Percentiles rank a stretch among this genome's conserved stretches.
These are phyloP conservation scores for Drosophila leonis DNA, from an alignment of 2,888 invertebrate species.

Conservation along the genomic window DNA sequence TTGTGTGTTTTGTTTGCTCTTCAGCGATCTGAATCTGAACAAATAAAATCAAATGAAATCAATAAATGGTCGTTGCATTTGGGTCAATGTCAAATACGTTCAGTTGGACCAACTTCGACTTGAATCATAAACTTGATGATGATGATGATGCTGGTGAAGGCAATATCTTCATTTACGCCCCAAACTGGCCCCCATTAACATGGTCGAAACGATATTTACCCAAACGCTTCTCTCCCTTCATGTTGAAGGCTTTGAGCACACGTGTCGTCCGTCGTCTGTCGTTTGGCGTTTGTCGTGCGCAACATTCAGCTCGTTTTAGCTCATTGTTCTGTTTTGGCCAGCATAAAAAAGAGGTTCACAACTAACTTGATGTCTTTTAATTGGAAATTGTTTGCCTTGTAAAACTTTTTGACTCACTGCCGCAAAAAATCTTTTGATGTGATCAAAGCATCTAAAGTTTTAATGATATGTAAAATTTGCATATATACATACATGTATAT, in stretches of 20 bases:
- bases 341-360: constrained; percentile 37
- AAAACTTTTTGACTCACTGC: constrained; percentile 49
- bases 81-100: constrained; percentile 77
- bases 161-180: constrained; percentile 18
- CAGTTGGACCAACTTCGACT: constrained; percentile 46
- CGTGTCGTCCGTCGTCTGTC: neutral
- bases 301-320: constrained; percentile 19
- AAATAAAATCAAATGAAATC: constrained; percentile 65
- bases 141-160: constrained; percentile 10
- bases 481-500: constrained; percentile 2
- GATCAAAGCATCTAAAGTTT: constrained; percentile 24
- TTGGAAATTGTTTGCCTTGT: constrained; percentile 50
- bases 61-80: constrained; percentile 68
- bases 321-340: constrained; percentile 44
- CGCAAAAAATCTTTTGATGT: constrained; percentile 65
- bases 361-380: constrained; percentile 49
- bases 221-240: constrained; percentile 15
- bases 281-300: constrained; percentile 5
- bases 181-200: constrained; percentile 25
- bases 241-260: constrained; percentile 27
- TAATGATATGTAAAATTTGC: constrained; percentile 25
- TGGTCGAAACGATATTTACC: constrained; percentile 30
- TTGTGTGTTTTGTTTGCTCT: constrained; percentile 30
- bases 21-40: constrained; percentile 42
- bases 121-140: constrained; percentile 26